Percentiles rank a stretch among this genome's conserved stretches.
These are phyloP conservation scores for Yponomeuta cagnagella DNA, from an alignment of 2,888 invertebrate species.

Conservation along the genomic window DNA sequence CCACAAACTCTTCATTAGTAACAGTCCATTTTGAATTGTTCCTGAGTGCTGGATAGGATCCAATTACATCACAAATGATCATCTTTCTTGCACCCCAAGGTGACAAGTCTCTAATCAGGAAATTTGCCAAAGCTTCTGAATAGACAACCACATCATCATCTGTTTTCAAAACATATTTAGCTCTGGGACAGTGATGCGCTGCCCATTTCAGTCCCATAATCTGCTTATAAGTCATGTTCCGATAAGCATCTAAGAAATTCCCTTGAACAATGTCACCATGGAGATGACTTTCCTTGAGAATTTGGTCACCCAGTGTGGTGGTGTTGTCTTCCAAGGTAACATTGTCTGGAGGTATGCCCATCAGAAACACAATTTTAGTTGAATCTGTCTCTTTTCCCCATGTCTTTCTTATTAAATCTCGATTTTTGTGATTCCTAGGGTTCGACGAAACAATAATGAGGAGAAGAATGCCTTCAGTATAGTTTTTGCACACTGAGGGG, in stretches of 20 bases:
- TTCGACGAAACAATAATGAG: slow-evolving; percentile 82
- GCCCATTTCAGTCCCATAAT: slow-evolving; percentile 89
- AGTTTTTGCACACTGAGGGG: slow-evolving; percentile 70
- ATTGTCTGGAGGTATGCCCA: slow-evolving; percentile 70
- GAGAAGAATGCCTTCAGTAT: slow-evolving; percentile 62
- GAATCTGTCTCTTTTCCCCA: slow-evolving; percentile 79
- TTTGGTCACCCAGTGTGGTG: slow-evolving; percentile 55
- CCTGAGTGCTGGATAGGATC: slow-evolving; percentile 72
- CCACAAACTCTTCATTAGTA: slow-evolving; percentile 78
- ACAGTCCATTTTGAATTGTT: slow-evolving; percentile 87
- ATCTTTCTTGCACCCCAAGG: slow-evolving; percentile 77
- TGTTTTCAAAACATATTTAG: slow-evolving; percentile 81
- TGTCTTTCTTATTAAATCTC: slow-evolving; percentile 81
- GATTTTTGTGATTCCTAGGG: slow-evolving; percentile 78
- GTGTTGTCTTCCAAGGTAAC: slow-evolving; percentile 29
- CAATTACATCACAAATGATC: slow-evolving; percentile 78
- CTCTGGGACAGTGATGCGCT: slow-evolving; percentile 80
- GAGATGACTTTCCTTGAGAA: slow-evolving; percentile 71
- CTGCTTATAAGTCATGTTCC: slow-evolving; percentile 90
- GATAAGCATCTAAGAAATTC: slow-evolving; percentile 84
- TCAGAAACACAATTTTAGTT: slow-evolving; percentile 79
- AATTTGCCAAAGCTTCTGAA: slow-evolving; percentile 76
- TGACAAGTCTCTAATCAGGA: slow-evolving; percentile 73
- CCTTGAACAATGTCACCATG: slow-evolving; percentile 85
- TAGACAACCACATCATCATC: slow-evolving; percentile 88